phyloP scores from a whole-genome alignment of 2,113 vertebrate species.

The Albula glossodonta region DNA sequence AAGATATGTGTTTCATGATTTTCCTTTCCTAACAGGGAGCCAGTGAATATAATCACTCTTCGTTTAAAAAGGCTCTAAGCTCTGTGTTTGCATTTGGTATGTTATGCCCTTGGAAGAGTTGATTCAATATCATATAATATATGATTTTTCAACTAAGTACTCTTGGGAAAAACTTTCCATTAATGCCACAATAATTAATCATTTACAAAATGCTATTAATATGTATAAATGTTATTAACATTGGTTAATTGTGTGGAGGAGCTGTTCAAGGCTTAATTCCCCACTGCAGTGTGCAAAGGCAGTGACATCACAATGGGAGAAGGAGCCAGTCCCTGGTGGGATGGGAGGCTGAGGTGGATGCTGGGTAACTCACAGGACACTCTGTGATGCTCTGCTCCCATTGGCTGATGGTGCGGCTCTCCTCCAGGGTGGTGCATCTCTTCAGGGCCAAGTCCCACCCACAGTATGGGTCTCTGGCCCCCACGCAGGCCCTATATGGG shows the following conservation, averaged over 20 bases:
- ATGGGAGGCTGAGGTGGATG: neutral
- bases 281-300: neutral
- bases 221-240: neutral
- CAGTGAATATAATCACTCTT: too few species aligned
- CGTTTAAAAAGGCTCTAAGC: neutral
- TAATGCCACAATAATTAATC: neutral
- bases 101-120: neutral
- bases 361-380: constrained; percentile 81
- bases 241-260: neutral
- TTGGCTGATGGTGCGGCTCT: constrained; percentile 87
- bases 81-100: neutral
- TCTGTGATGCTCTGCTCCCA: constrained; percentile 88
- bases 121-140: neutral
- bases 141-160: neutral
- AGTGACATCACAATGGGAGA: neutral
- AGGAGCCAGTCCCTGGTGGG: neutral
- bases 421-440: constrained; percentile 87
- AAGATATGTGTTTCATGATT: too few species aligned
- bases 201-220: neutral
- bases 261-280: neutral
- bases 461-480: constrained; percentile 92
- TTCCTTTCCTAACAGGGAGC: too few species aligned
- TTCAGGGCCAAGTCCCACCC: constrained; percentile 89
- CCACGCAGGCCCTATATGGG: constrained; percentile 79
- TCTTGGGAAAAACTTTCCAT: neutral